Percentiles rank a stretch among this genome's conserved stretches.
These are phyloP conservation scores for Ceratina japonica DNA, from an alignment of 1,140 invertebrate genomes.

Conservation along the genomic window DNA sequence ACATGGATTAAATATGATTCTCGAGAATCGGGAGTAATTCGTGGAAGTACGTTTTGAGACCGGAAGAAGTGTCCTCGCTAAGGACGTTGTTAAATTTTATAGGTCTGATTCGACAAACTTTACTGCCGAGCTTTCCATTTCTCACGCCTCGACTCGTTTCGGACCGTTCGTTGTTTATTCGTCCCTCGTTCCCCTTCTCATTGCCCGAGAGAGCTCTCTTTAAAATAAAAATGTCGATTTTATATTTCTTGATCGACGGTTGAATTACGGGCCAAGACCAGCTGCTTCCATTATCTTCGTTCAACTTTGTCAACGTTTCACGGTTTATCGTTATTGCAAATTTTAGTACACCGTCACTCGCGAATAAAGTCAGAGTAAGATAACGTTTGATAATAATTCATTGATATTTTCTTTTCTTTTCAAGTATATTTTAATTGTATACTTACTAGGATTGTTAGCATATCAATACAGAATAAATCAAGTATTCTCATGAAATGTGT, in stretches of 20 bases:
- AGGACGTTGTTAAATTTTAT: constrained; percentile 27
- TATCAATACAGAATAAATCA: too few relatives aligned
- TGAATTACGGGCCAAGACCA: constrained; percentile 10
- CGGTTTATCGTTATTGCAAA: too few relatives aligned
- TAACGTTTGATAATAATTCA: too few relatives aligned
- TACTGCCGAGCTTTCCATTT: not conserved
- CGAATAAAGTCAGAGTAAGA: too few relatives aligned
- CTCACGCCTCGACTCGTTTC: not conserved
- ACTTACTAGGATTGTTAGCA: too few relatives aligned
- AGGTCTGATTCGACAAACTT: not conserved
- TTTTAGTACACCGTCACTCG: too few relatives aligned
- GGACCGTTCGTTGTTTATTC: not conserved
- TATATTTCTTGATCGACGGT: constrained; percentile 7
- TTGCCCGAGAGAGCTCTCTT: not conserved
- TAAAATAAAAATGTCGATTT: not conserved
- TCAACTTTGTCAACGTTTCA: not conserved
- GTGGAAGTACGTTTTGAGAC: not conserved
- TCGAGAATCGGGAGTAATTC: constrained; percentile 2
- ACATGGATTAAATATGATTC: not conserved
- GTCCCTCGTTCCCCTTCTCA: not conserved
- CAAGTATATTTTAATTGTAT: too few relatives aligned
- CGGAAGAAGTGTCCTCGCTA: not conserved
- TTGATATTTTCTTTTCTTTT: too few relatives aligned
- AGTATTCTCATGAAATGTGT: too few relatives aligned
- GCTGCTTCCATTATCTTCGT: constrained; percentile 15